Evolutionary conservation across 2,113 vertebrate genomes (phyloP), one percentile per base, ranked within the genome.

Genomic region (Sinocyclocheilus anophthalmus): DNA sequence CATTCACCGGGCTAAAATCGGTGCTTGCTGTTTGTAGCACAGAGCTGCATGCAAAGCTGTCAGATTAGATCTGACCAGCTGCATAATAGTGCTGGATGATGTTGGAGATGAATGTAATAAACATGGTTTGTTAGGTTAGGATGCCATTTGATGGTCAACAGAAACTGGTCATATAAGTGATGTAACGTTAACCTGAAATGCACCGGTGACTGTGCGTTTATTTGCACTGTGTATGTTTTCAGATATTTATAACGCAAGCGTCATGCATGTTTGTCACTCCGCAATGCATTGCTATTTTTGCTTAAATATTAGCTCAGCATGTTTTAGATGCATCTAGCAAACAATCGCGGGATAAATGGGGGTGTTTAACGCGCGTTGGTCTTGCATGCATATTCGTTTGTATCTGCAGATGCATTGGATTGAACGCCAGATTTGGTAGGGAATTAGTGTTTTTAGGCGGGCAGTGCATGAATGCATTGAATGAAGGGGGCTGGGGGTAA

Each of bases 1-100:
- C 39, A 76, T 87, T 82, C 90, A 91, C 88, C 85, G 14, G 80
- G 84, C 63, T 33, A 81, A n/a, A 85, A 42, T 80, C 33, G 67
- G 12, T 84, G 82, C 67, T 37, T 75, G 82, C 82, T 59, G 24
- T 53, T 83, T 69, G 65, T 83, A 48, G 79, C 39, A 81, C 55
- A 57, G 65, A 72, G 65, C 24, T 59, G 69, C 69, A 70, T 65
- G 78, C 37, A 70, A 24, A 39, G 22, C 65, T 83, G 81, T 73
- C 81, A 57, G 65, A 73, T 75, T 20, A 24, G 69, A 84, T 73
- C 69, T 59, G 16, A 37, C 18, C 81, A 37, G 42, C 81, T 70
- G 65, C 18, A 70, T 84, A 26, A 59, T 37, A 55, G 26, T 57
- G 65, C 42, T 70, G 33, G 45, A 72, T 55, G 81, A 53, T 50